Evolutionary conservation across 2,113 vertebrate species (phyloP).

Genomic region (Ursus arctos): DNA sequence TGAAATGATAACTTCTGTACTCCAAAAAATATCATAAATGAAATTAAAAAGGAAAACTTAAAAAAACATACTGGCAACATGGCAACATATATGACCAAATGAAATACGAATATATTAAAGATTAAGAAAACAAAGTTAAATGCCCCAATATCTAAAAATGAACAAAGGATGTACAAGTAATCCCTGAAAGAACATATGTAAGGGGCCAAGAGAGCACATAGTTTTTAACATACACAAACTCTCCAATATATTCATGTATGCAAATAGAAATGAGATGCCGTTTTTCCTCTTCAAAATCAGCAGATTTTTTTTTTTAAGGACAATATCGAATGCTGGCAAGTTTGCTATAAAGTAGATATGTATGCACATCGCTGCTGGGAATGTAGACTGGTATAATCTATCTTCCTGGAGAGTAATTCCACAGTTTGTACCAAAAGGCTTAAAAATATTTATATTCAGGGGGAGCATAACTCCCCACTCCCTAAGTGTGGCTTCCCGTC

Average conservation of each 20-base stretch:
- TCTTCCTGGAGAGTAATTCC: not conserved
- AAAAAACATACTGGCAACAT: not conserved
- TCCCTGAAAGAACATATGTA: constrained; percentile 11
- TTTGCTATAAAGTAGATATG: not conserved
- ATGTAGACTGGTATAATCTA: not conserved
- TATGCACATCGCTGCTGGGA: not conserved
- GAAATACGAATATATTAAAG: constrained; percentile 15
- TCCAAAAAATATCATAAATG: not conserved
- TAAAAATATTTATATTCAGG: not conserved
- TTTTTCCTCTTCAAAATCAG: constrained; percentile 4
- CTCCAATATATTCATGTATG: not conserved
- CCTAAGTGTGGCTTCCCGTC: not conserved
- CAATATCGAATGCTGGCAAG: not conserved
- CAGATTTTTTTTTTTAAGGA: not conserved
- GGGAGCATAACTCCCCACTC: not conserved
- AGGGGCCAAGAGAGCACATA: not conserved
- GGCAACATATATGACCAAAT: not conserved
- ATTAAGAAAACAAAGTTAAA: constrained; percentile 29
- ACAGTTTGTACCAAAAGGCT: not conserved
- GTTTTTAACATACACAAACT: not conserved
- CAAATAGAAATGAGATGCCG: constrained; percentile 13
- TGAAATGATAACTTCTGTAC: not conserved
- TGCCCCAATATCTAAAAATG: not conserved
- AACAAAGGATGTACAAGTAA: not conserved
- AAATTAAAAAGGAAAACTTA: constrained; percentile 17